Evolutionary conservation across 2,888 invertebrate species (phyloP).

Genomic region (Nymphalis c-album): DNA sequence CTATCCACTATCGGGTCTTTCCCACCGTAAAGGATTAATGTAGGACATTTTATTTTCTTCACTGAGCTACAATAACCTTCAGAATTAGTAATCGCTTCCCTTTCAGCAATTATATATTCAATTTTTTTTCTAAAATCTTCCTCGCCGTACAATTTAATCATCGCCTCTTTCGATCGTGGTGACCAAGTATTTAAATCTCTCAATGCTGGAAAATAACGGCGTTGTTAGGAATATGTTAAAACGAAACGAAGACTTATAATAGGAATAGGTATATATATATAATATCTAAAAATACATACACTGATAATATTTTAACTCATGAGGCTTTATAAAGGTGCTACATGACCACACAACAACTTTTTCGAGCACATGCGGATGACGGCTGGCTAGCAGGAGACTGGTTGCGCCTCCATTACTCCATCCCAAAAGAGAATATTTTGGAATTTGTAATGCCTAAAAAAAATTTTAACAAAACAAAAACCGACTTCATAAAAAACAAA

Average conservation of each 20-base stretch:
- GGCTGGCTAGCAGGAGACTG: conserved; percentile 88
- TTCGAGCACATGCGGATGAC: conserved; percentile 83
- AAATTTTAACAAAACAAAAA: too few species aligned
- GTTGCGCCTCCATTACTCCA: conserved; percentile 96
- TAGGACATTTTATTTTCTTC: not conserved
- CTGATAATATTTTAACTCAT: conserved; percentile 84
- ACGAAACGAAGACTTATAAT: too few species aligned
- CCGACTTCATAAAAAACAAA: too few species aligned
- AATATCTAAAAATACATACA: conserved; percentile 62
- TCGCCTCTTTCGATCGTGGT: not conserved
- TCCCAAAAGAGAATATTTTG: conserved; percentile 89
- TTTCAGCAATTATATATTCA: not conserved
- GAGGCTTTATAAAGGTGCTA: conserved; percentile 86
- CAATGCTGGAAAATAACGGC: not conserved
- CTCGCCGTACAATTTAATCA: not conserved
- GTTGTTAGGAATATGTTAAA: too few species aligned
- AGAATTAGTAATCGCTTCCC: not conserved
- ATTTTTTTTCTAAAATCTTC: not conserved
- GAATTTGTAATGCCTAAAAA: conserved; percentile 82
- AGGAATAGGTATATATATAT: too few species aligned
- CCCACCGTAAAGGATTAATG: conserved; percentile 14
- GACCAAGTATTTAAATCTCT: not conserved
- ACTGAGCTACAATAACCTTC: not conserved
- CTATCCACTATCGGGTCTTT: conserved; percentile 17
- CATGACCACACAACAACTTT: conserved; percentile 90